Evolutionary conservation across 1,140 invertebrate genomes (phyloP), one percentile per base, ranked within the genome.

Genomic region (Ips nitidus): DNA sequence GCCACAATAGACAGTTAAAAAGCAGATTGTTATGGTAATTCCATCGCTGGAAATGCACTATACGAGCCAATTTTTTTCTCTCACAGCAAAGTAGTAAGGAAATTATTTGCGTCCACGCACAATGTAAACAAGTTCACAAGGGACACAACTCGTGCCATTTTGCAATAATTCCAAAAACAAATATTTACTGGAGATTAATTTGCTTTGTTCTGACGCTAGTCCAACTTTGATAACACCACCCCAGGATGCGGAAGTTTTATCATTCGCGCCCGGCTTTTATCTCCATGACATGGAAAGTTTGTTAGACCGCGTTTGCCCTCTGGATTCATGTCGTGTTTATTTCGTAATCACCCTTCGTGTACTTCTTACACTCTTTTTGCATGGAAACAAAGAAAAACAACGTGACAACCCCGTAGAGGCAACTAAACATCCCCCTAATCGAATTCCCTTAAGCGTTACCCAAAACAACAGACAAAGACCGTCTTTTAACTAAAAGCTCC

Each of bases 231-330:
- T 61, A 61, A 50, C 37, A 22, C 22, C 42, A 22, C 41, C 59
- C 38, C 59, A 6, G 59, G 59, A 61, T 50, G 39, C 42, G 59
- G 47, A 61, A 61, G 8, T 61, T 61, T 61, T 61, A 61, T 61
- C 59, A 61, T 61, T 61, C 59, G 59, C 59, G 59, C 59, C 59
- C 59, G 41, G 59, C 59, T 61, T 61, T 61, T 61, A 61, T 61
- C 59, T 61, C 59, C 43, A 61, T 47, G 59, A 61, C 59, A 61
- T 47, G 59, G 59, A 61, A 61, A 47, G 42, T 61, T 61, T 61
- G 59, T 61, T 61, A 61, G 47, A 61, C 40, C 59, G 22, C 22
- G 59, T 45, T 61, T 50, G 57, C 8, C 41, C 41, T n/a, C 41
- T 61, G 42, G 41, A 47, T 61, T 61, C 38, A 45, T 7, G 45